phyloP scores from a whole-genome alignment of 2,888 invertebrate genomes.

The Empis livida region DNA sequence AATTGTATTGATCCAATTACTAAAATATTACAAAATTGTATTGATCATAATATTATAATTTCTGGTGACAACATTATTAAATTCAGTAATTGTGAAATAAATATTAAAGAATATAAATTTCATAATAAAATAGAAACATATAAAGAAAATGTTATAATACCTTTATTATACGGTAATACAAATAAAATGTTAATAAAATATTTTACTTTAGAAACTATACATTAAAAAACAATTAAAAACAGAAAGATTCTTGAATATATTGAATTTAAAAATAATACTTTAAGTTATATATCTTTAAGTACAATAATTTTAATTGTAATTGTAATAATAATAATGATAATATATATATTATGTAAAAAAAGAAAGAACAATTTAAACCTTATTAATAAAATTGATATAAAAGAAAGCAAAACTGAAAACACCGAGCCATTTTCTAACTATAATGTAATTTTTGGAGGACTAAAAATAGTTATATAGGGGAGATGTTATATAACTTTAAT shows the following conservation, averaged over 20 bases:
- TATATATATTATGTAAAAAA: too few relatives aligned
- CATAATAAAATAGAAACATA: neutral
- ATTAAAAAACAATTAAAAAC: neutral
- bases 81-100: constrained; percentile 1
- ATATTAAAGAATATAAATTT: neutral
- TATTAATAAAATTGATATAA: constrained; percentile 1
- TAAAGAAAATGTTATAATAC: neutral
- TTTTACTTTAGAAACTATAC: neutral
- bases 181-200: neutral
- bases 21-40: neutral
- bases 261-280: neutral
- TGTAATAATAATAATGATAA: too few relatives aligned
- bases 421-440: constrained; percentile 1
- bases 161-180: neutral
- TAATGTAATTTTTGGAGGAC: constrained; percentile 4
- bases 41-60: neutral
- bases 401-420: neutral
- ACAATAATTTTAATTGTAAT: too few relatives aligned
- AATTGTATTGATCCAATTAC: too few relatives aligned
- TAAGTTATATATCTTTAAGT: too few relatives aligned
- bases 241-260: constrained; percentile 1
- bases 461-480: neutral
- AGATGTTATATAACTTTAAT: constrained; percentile 1
- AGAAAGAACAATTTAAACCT: neutral
- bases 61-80: neutral